phyloP scores from a whole-genome alignment of 2,888 invertebrate genomes.

The Lampropteryx suffumata region DNA sequence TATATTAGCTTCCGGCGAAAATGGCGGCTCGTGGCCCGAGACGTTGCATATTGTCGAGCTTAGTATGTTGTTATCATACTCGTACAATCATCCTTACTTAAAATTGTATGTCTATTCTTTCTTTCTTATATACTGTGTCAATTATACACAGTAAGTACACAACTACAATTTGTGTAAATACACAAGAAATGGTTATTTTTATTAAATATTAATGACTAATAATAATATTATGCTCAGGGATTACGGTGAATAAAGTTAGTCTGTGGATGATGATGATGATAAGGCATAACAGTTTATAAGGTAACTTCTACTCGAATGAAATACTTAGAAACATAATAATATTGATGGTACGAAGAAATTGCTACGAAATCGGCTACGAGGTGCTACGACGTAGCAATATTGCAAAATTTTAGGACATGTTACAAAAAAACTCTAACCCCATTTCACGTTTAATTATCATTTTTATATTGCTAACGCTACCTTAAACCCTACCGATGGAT shows the following conservation, averaged over 20 bases:
- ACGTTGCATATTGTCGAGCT: slow-evolving; percentile 29
- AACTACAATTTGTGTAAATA: too few species aligned
- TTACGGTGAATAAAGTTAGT: too few species aligned
- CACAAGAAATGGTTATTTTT: too few species aligned
- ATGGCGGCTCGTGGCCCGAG: slow-evolving; percentile 28
- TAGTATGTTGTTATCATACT: slow-evolving; percentile 13
- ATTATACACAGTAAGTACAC: too few species aligned
- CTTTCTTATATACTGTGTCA: too few species aligned
- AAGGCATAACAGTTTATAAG: too few species aligned
- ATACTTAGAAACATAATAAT: too few species aligned
- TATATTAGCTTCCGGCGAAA: slow-evolving; percentile 38
- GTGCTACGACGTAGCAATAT: slow-evolving; percentile 22
- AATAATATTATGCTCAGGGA: too few species aligned
- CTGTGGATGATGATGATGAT: too few species aligned
- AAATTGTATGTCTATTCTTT: too few species aligned
- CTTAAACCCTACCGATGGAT: slow-evolving; percentile 58
- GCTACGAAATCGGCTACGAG: slow-evolving; percentile 20
- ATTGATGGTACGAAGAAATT: neutral
- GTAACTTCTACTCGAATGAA: too few species aligned
- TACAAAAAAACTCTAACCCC: neutral
- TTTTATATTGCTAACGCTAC: slow-evolving; percentile 54
- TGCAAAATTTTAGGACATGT: neutral
- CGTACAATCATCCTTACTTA: slow-evolving; percentile 5
- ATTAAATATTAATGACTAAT: too few species aligned
- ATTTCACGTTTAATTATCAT: slow-evolving; percentile 1